Evolutionary conservation across 2,888 invertebrate species (phyloP), one percentile per base, ranked within the genome.

Genomic region (Lycocerus yunnanus): DNA sequence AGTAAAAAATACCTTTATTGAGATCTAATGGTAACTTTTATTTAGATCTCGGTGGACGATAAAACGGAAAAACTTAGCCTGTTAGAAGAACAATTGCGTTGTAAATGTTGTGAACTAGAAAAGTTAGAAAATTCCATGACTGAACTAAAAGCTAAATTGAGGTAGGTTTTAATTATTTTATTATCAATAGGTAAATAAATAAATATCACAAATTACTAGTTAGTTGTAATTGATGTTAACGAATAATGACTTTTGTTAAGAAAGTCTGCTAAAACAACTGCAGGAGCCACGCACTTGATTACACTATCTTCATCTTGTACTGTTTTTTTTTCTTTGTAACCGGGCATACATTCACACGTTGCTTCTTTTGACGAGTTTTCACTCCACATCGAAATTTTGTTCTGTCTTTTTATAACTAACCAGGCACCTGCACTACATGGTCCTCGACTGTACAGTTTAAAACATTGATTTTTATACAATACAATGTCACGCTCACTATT

Each of bases 391-490:
- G 78, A 81, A 16, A 81, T 82, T 76, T 84, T 85, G 2, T 84
- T 80, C 21, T 84, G 84, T 78, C 92, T 88, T 16, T 88, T 87
- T 0, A 92, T 90, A 18, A 91, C 91, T 58, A 93, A 81, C 93
- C 93, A 93, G 78, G 94, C 91, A 0, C 93, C 93, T 0, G 90
- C 89, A 0, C 89, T 87, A 80, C 95, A 96, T 0, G 95, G 95
- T 0, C 95, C 95, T 80, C 92, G 93, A 0, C 92, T 92, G 84
- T 95, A 93, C 15, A 95, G 88, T 79, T 92, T 92, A 84, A 93
- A 92, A 84, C 95, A 96, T n/a, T 90, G 90, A 11, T 91, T 90
- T 76, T 92, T 91, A 81, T 91, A 90, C 5, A 90, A 87, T 0
- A 92, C 92, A 82, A 92, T 90, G 0, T 93, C 94, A 0, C 83